phyloP scores from a whole-genome alignment of 1,140 invertebrate species.

The Chlorops oryzae region DNA sequence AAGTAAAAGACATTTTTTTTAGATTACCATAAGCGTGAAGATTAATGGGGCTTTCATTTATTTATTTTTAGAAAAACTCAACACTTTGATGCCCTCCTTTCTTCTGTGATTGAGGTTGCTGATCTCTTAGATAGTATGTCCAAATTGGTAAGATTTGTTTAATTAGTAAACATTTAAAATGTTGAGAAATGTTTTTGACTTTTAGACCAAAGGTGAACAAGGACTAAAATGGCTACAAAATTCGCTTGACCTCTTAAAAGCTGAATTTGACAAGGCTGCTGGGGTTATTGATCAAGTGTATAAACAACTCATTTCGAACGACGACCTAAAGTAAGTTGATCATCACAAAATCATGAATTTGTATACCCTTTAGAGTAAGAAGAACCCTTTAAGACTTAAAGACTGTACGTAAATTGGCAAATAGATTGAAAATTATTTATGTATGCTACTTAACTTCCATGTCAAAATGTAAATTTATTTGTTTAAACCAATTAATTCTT shows the following conservation, averaged over 20 bases:
- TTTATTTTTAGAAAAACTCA: conserved; percentile 36
- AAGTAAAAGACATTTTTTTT: conserved; percentile 23
- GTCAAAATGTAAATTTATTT: too few species aligned
- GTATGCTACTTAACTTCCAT: too few species aligned
- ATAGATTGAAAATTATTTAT: too few species aligned
- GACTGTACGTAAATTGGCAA: too few species aligned
- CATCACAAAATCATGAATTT: too few species aligned
- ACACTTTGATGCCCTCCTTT: conserved; percentile 36
- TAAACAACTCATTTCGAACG: conserved; percentile 41
- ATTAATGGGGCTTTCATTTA: not conserved
- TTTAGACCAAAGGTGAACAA: conserved; percentile 34
- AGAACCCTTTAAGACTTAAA: too few species aligned
- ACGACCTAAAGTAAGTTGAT: conserved; percentile 33
- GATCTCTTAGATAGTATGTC: conserved; percentile 37
- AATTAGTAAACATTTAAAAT: not conserved
- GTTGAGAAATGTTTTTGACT: not conserved
- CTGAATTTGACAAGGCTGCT: conserved; percentile 37
- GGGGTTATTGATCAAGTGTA: conserved; percentile 44
- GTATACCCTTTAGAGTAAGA: too few species aligned
- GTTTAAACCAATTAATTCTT: too few species aligned
- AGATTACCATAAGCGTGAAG: too few species aligned
- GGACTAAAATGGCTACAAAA: conserved; percentile 27
- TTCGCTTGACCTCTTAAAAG: conserved; percentile 29
- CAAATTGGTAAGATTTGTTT: conserved; percentile 20
- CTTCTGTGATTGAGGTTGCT: conserved; percentile 36